These are phyloP conservation scores for Opisthocomus hoazin DNA, from an alignment of 2,113 vertebrate species.

Conservation along the genomic window DNA sequence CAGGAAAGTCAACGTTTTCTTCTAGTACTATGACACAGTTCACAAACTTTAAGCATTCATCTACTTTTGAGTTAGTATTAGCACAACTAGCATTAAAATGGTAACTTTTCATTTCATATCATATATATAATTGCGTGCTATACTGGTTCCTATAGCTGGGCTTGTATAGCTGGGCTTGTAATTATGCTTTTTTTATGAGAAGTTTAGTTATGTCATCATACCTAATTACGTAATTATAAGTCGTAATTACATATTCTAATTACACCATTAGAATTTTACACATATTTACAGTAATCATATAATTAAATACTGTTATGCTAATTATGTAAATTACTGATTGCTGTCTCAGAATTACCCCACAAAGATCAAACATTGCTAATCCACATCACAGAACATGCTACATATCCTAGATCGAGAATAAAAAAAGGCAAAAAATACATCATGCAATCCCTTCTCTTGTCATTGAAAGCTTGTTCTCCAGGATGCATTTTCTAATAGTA, in stretches of 20 bases:
- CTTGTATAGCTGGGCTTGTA: neutral
- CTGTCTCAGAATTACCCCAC: slow-evolving; percentile 29
- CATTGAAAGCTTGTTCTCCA: neutral
- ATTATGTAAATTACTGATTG: slow-evolving; percentile 54
- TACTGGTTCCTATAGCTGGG: neutral
- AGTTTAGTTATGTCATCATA: slow-evolving; percentile 15
- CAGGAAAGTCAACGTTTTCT: neutral
- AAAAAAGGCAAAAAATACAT: neutral
- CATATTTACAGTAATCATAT: slow-evolving; percentile 56
- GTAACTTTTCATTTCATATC: neutral
- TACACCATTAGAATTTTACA: slow-evolving; percentile 25
- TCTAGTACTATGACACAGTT: neutral
- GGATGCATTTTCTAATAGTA: neutral
- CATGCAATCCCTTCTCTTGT: neutral
- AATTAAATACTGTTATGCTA: slow-evolving; percentile 54
- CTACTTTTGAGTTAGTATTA: neutral
- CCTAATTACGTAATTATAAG: slow-evolving; percentile 50
- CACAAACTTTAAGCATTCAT: neutral
- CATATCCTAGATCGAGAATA: neutral
- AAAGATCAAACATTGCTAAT: neutral
- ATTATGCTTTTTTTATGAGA: neutral
- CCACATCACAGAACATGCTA: neutral
- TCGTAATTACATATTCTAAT: slow-evolving; percentile 50
- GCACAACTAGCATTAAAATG: neutral
- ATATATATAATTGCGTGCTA: neutral